These are phyloP conservation scores for Peromyscus polionotus DNA, from an alignment of 2,113 vertebrate species.

Conservation along the genomic window DNA sequence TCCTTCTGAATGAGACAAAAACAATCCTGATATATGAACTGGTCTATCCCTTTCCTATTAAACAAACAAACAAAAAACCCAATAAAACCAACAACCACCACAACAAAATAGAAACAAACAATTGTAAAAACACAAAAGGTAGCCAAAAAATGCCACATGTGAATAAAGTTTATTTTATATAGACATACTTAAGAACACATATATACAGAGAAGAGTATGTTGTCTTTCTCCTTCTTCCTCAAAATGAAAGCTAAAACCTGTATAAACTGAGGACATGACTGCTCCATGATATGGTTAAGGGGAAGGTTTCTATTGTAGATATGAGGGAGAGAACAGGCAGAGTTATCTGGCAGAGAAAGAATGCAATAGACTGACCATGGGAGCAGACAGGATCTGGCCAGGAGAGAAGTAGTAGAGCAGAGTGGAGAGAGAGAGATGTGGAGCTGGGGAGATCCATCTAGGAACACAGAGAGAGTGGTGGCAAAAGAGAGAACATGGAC, in stretches of 20 bases:
- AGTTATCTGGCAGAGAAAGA: neutral
- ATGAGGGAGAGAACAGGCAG: neutral
- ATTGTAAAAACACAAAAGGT: neutral
- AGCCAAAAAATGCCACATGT: neutral
- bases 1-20: conserved; percentile 41
- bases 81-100: neutral
- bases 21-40: neutral
- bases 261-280: neutral
- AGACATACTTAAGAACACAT: neutral
- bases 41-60: neutral
- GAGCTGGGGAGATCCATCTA: neutral
- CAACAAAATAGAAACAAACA: neutral
- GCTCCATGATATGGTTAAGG: neutral
- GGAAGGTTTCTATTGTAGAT: neutral
- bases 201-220: neutral
- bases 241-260: neutral
- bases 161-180: neutral
- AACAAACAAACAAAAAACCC: neutral
- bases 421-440: neutral
- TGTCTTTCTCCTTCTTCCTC: neutral
- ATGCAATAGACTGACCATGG: neutral
- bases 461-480: neutral
- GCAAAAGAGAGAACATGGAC: neutral
- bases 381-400: neutral
- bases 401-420: neutral